These are phyloP conservation scores for Pachypeltis micranthus DNA, from an alignment of 1,140 invertebrate genomes.

Conservation along the genomic window DNA sequence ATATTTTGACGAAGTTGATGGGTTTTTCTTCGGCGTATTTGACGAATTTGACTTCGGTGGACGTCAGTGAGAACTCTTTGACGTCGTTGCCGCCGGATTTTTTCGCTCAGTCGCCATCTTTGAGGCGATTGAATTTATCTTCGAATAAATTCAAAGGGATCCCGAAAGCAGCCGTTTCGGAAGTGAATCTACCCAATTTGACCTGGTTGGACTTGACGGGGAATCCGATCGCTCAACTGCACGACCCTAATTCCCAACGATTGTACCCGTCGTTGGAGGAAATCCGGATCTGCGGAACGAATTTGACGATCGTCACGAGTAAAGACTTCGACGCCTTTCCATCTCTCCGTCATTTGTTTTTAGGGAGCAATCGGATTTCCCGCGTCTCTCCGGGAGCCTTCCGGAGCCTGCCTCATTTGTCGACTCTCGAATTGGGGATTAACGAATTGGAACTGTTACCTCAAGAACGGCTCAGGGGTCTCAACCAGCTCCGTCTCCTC, in stretches of 20 bases:
- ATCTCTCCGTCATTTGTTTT: conserved; percentile 56
- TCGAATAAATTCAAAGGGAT: conserved; percentile 70
- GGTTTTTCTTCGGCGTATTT: conserved; percentile 65
- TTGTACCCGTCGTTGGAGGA: conserved; percentile 46
- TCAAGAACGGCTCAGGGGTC: conserved; percentile 67
- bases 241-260: conserved; percentile 44
- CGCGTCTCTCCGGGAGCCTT: conserved; percentile 77
- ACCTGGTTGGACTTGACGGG: conserved; percentile 65
- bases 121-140: conserved; percentile 65
- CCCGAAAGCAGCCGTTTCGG: conserved; percentile 63
- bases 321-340: conserved; percentile 82
- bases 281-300: conserved; percentile 67
- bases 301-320: conserved; percentile 71
- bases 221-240: conserved; percentile 62
- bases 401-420: conserved; percentile 55
- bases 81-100: conserved; percentile 70
- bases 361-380: conserved; percentile 62
- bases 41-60: conserved; percentile 54
- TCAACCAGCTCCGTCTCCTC: conserved; percentile 54
- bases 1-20: conserved; percentile 57
- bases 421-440: conserved; percentile 67
- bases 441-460: conserved; percentile 76
- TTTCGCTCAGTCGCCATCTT: conserved; percentile 48
- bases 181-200: conserved; percentile 55
- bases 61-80: conserved; percentile 61